Evolutionary conservation across 1,140 invertebrate genomes (phyloP).

Genomic region (Berghia stephanieae): DNA sequence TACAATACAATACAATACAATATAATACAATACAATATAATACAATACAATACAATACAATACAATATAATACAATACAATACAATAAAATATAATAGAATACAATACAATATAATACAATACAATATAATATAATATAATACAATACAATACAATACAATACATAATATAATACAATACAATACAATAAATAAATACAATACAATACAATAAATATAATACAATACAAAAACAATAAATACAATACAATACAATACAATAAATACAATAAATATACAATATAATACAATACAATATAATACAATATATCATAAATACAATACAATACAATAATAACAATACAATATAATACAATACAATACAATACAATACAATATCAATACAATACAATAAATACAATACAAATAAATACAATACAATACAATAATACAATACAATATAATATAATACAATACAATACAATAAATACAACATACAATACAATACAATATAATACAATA

Average conservation of each 20-base stretch:
- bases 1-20: slow-evolving; percentile 22
- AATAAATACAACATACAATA: neutral
- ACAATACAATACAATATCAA: too few species aligned
- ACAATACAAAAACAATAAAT: too few species aligned
- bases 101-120: neutral
- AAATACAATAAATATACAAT: too few species aligned
- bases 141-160: too few species aligned
- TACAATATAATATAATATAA: too few species aligned
- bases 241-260: too few species aligned
- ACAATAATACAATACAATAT: slow-evolving; percentile 16
- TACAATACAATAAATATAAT: too few species aligned
- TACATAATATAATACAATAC: too few species aligned
- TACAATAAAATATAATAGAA: too few species aligned
- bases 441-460: neutral
- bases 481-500: neutral
- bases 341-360: slow-evolving; percentile 17
- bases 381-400: slow-evolving; percentile 21
- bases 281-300: too few species aligned
- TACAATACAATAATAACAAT: neutral
- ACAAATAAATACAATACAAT: neutral
- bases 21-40: slow-evolving; percentile 6
- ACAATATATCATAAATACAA: neutral
- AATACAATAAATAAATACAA: too few species aligned
- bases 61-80: neutral
- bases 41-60: neutral